These are phyloP conservation scores for Falco berigora DNA, from an alignment of 2,797 vertebrate genomes.

Conservation along the genomic window DNA sequence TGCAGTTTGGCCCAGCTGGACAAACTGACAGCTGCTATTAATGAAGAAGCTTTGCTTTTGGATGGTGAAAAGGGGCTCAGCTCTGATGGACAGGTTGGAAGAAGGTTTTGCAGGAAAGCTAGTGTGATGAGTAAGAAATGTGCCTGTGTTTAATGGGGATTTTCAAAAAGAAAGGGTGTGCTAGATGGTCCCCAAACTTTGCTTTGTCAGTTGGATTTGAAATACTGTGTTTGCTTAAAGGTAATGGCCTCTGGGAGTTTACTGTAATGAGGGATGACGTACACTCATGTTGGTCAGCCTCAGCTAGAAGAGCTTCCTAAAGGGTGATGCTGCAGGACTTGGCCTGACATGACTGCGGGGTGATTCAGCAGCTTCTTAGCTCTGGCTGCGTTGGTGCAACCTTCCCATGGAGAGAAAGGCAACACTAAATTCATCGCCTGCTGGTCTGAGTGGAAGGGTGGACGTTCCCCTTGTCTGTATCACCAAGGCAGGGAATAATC, in stretches of 20 bases:
- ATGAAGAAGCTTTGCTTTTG: neutral
- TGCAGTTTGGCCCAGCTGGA: neutral
- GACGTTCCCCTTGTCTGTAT: neutral
- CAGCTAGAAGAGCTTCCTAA: neutral
- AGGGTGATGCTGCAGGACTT: neutral
- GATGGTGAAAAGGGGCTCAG: neutral
- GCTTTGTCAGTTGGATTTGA: constrained; percentile 16
- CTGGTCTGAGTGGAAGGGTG: neutral
- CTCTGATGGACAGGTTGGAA: neutral
- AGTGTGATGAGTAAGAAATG: neutral
- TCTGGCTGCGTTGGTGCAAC: neutral
- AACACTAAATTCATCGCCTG: neutral
- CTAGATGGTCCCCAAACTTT: neutral
- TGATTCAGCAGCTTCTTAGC: neutral
- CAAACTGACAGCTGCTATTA: neutral
- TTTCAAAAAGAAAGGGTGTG: constrained; percentile 11
- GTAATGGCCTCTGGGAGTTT: neutral
- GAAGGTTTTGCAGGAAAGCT: neutral
- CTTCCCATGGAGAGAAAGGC: neutral
- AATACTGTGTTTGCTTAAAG: neutral
- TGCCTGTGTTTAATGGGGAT: neutral
- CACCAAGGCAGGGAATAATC: neutral
- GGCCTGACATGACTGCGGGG: neutral
- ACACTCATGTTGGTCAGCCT: neutral
- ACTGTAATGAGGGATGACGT: neutral